These are phyloP conservation scores for Falco punctatus DNA, from an alignment of 2,113 vertebrate genomes.

Conservation along the genomic window DNA sequence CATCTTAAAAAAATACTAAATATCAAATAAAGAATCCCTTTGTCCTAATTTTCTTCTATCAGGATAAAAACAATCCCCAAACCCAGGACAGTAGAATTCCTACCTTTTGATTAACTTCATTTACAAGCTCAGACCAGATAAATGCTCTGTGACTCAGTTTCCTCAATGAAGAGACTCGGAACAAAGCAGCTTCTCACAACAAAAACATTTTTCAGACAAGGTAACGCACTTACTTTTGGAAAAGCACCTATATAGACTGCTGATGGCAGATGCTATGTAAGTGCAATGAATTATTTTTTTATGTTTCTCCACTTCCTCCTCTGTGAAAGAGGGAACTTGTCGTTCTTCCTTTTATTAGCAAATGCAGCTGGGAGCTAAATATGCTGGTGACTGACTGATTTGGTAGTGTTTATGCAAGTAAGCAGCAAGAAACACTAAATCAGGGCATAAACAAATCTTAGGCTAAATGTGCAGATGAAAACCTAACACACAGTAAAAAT, in stretches of 20 bases:
- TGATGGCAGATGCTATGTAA: neutral
- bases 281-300: neutral
- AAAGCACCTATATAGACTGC: neutral
- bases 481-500: neutral
- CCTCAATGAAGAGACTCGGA: neutral
- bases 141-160: neutral
- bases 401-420: constrained; percentile 31
- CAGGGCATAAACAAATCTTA: constrained; percentile 37
- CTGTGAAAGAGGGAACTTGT: neutral
- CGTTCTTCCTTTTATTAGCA: constrained; percentile 27
- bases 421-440: constrained; percentile 46
- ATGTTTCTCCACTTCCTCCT: neutral
- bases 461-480: constrained; percentile 24
- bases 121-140: neutral
- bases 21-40: neutral
- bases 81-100: neutral
- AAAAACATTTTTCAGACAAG: neutral
- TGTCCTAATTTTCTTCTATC: neutral
- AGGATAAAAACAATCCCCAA: neutral
- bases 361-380: constrained; percentile 32
- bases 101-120: neutral
- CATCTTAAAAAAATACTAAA: neutral
- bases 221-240: neutral
- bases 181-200: neutral
- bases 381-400: constrained; percentile 1